Evolutionary conservation across 2,888 invertebrate genomes (phyloP), one percentile per base, ranked within the genome.

Genomic region (Cephus runcator): DNA sequence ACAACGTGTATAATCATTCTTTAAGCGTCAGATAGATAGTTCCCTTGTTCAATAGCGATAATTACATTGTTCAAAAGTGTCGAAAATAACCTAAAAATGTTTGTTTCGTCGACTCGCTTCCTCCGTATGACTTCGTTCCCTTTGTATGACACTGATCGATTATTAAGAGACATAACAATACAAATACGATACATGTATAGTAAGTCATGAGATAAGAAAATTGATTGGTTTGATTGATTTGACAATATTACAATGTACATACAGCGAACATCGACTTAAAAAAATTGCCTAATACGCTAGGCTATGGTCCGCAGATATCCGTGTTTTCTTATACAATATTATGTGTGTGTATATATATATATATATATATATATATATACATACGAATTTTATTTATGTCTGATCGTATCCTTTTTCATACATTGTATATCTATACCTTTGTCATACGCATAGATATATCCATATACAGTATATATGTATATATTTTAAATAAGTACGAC

Each of bases 291-390:
- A 83, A 82, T 86, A 33, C 82, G 83, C 78, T 85, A 87, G 87
- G 86, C 85, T 86, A 81, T 86, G 86, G 87, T 86, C 86, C 86
- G 83, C 86, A 83, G 77, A 81, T 83, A 78, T 85, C 81, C 79
- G 80, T 83, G 80, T 79, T 80, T 80, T 75, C 76, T 77, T 73
- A 76, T 76, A 78, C 73, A 76, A 73, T 40, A 71, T 77, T 75
- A 69, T 75, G 73, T 75, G 69, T 81, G 76, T 30, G 69, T 56
- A 69, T 35, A 34, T 69, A 73, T 78, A 71, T 73, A n/a, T n/a
- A n/a, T n/a, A n/a, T n/a, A n/a, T n/a, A n/a, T n/a, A n/a, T n/a
- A n/a, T n/a, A 56, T 80, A 79, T 78, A 78, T n/a, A 69, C 75
- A 79, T 69, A 73, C 69, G 73, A 75, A 73, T 69, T 79, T 75